These are phyloP conservation scores for Tupaia chinensis DNA, from an alignment of 2,113 vertebrate genomes.

Conservation along the genomic window DNA sequence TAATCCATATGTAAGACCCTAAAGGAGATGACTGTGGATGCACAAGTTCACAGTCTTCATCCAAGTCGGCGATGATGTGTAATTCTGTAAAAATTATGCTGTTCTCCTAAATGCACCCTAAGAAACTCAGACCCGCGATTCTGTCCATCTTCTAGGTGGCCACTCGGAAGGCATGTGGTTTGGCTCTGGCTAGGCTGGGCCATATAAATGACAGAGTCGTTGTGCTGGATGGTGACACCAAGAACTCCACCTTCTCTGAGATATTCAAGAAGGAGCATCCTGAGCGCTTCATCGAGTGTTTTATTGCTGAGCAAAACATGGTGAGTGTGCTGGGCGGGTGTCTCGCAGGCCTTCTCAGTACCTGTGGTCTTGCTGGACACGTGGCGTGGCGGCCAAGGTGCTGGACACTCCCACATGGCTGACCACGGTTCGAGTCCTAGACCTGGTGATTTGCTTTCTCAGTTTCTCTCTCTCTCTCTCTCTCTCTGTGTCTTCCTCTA, in stretches of 20 bases:
- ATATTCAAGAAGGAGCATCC: constrained; percentile 91
- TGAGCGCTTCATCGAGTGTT: constrained; percentile 93
- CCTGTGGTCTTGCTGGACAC: not conserved
- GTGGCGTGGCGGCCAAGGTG: no score
- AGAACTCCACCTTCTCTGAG: constrained; percentile 92
- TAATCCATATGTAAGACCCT: not conserved
- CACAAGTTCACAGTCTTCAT: not conserved
- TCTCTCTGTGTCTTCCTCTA: no score
- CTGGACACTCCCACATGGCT: no score
- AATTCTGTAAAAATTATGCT: not conserved
- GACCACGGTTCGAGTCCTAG: no score
- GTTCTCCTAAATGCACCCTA: not conserved
- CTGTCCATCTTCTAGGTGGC: constrained; percentile 85
- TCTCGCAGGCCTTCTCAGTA: not conserved
- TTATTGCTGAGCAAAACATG: constrained; percentile 95
- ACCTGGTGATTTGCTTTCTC: no score
- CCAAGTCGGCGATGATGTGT: not conserved
- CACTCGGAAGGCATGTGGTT: constrained; percentile 91
- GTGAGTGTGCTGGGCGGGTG: constrained; percentile 69
- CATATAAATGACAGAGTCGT: constrained; percentile 88
- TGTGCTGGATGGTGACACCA: constrained; percentile 92
- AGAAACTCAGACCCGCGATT: not conserved
- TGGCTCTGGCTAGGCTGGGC: constrained; percentile 91
- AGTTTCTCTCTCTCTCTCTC: no score
- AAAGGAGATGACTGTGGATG: not conserved